Percentiles rank a stretch among this genome's conserved stretches.
Conservation (phyloP, 2,888 invertebrate genomes). For the Stenoptilia bipunctidactyla region DNA sequence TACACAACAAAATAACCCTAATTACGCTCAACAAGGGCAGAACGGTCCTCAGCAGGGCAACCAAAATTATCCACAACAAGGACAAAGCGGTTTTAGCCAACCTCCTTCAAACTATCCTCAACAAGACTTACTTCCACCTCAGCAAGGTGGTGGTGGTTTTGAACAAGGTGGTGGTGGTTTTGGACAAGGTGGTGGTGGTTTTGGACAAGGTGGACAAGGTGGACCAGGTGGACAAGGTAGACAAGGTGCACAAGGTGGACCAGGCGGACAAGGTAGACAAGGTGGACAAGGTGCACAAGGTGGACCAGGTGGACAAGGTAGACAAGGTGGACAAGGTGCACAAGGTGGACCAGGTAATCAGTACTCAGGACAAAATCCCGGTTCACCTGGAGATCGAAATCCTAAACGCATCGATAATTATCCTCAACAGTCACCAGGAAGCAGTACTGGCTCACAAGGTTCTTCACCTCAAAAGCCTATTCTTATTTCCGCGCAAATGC, state of each 20-base stretch:
- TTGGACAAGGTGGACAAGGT: conserved; percentile 6
- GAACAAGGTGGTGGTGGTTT: conserved; percentile 4
- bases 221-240: conserved; percentile 4
- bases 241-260: conserved; percentile 2
- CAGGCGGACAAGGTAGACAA: not conserved
- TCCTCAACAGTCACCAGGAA: conserved; percentile 4
- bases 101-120: conserved; percentile 2
- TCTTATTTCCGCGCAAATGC: conserved; percentile 54
- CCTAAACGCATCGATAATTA: conserved; percentile 22
- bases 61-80: conserved; percentile 15
- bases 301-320: not conserved
- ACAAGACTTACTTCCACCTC: not conserved
- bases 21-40: conserved; percentile 3
- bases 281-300: conserved; percentile 3
- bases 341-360: conserved; percentile 5
- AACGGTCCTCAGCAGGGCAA: not conserved
- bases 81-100: not conserved
- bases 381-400: conserved; percentile 19
- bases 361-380: conserved; percentile 11
- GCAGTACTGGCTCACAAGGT: not conserved
- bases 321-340: not conserved
- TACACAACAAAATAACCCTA: not conserved
- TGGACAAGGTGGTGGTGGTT: conserved; percentile 3
- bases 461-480: conserved; percentile 29
- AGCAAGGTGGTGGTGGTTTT: conserved; percentile 2